Evolutionary conservation across 2,113 vertebrate genomes (phyloP), one percentile per base, ranked within the genome.

Genomic region (Rhinichthys klamathensis): DNA sequence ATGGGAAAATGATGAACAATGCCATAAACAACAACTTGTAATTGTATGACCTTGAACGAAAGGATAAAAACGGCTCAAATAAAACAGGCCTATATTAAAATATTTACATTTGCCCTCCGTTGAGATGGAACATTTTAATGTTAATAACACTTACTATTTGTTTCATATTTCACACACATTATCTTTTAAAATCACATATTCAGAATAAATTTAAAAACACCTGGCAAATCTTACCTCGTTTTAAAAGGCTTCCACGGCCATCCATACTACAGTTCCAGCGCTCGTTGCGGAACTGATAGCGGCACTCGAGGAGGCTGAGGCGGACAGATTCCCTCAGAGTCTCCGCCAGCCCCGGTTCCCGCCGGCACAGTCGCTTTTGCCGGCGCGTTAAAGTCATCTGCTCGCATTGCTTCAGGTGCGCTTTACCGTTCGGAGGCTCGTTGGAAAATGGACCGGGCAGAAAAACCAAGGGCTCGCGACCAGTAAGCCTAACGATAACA

Each of bases 221-320:
- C 15, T 23, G 18, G 54, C 54, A 21, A 23, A 12, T 75, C 92
- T 90, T 84, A 99, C 98, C 97, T 97, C 97, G 95, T 90, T 99
- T 98, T 79, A 99, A 94, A 75, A 99, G 96, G 80, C 96, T 96
- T 0, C 95, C 96, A 27, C 97, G 92, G 18, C 97, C 98, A 85
- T 99, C 97, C 94, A 99, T 92, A 85, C 97, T 99, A 93, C 98
- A 99, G 92, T 99, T 99, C 98, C 98, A 99, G 93, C 98, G 97
- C 92, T 99, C 98, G 0, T 95, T 96, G 78, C 96, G 95, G 88
- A 99, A 98, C 90, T 99, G 98, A 89, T 96, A 96, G 82, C 97
- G 97, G 87, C 98, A 99, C 90, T 99, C 98, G 0, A 98, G 86
- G 73, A 98, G 90, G 27, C 98, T 96, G 0, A 99, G 95, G 32